These are phyloP conservation scores for Apocheima hispidaria DNA, from an alignment of 2,888 invertebrate genomes.

Conservation along the genomic window DNA sequence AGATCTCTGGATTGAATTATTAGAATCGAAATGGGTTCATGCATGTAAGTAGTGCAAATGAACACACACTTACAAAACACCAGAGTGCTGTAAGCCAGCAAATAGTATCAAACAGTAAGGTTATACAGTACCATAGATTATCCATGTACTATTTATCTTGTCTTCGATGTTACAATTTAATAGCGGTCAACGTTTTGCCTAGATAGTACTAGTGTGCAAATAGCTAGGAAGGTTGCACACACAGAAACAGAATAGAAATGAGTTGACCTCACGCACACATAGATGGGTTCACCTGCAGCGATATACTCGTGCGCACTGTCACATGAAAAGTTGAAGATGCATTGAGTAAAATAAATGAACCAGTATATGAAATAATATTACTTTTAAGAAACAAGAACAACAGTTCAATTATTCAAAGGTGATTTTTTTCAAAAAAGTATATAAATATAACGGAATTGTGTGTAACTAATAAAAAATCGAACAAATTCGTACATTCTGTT, in stretches of 20 bases:
- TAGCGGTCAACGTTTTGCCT: slow-evolving; percentile 39
- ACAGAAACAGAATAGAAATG: slow-evolving; percentile 54
- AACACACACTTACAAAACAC: not conserved
- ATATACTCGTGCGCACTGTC: slow-evolving; percentile 81
- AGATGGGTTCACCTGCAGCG: slow-evolving; percentile 72
- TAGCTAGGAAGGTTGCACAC: slow-evolving; percentile 45
- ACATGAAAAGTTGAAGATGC: slow-evolving; percentile 57
- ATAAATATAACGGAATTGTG: no score
- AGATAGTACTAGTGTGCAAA: slow-evolving; percentile 41
- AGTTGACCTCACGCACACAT: slow-evolving; percentile 80
- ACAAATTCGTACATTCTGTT: no score
- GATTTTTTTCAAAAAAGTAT: no score
- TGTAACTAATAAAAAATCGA: no score
- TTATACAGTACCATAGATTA: slow-evolving; percentile 8
- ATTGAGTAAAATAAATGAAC: slow-evolving; percentile 36
- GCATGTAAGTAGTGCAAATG: not conserved
- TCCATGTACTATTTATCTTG: slow-evolving; percentile 20
- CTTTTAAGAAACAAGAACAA: not conserved
- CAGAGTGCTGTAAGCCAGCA: not conserved
- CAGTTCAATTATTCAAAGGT: no score
- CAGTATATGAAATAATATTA: not conserved
- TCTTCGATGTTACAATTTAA: slow-evolving; percentile 33
- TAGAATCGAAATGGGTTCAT: no score
- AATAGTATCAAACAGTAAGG: slow-evolving; percentile 9
- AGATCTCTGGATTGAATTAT: no score